Base-by-base conservation (phyloP, 2,888 invertebrate genomes). In the Microctonus brassicae region DNA sequence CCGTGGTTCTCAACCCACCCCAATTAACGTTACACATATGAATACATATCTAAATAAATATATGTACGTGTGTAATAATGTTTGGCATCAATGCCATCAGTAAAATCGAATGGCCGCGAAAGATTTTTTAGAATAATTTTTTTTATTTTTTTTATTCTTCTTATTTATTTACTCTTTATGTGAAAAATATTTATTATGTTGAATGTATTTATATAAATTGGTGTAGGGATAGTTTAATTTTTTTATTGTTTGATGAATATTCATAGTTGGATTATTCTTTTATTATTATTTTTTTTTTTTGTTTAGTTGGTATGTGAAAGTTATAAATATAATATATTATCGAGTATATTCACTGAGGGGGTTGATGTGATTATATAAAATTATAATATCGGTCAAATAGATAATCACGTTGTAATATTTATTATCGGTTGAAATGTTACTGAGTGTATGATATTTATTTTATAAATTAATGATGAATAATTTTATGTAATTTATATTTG, bases 1-100 rank as follows among this genome's bases (percentile, higher is more conserved):
- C 80, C 74, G 75, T 58, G 84, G 85, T 85, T 83, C 84, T 81
- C 83, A 84, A 82, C 80, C 76, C 74, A 72, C 70, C 72, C 73
- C 69, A 72, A 70, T 77, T 75, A 75, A n/a, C n/a, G n/a, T n/a
- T 73, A 73, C 53, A 65, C 22, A 39, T 39, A 5, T n/a, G n/a
- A n/a, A 39, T 47, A 47, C 47, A 47, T 17, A 17, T 42, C 10
- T 63, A 47, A 17, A 47, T 47, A 47, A 52, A 47, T n/a, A 17
- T 17, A 47, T 17, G 47, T 47, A 17, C 17, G 17, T 47, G 47
- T 4, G 7, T 57, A 26, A 55, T 55, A 26, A 57, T 24, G 26
- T 57, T 29, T 29, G 29, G 29, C 57, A 29, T 57, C 26, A 57
- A 57, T 57, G 57, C 57, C 29, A 26, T 5, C 11, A 10, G 26